Conservation (phyloP, 2,113 vertebrate genomes). For the Actenoides lindsayi region DNA sequence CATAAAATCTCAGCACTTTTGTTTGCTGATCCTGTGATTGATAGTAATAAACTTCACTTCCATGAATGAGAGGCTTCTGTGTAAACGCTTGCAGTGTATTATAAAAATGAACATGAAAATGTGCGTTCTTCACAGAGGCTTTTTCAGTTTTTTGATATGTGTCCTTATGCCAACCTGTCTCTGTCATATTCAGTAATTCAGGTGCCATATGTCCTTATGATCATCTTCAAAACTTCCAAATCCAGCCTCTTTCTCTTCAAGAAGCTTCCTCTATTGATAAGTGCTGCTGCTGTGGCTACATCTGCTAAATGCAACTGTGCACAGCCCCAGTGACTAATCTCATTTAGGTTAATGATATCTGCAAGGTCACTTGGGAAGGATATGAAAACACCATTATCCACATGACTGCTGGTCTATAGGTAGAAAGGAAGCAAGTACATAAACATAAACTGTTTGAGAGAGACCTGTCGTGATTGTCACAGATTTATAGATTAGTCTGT, state of each 20-base stretch:
- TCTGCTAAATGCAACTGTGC: constrained; percentile 19
- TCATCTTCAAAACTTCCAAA: constrained; percentile 41
- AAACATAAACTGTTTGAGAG: neutral
- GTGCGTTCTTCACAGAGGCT: constrained; percentile 15
- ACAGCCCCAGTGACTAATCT: constrained; percentile 24
- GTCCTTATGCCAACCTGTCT: constrained; percentile 45
- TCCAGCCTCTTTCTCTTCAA: neutral
- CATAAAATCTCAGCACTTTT: constrained; percentile 60
- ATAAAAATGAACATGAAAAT: constrained; percentile 41
- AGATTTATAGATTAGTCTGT: neutral
- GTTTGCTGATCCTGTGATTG: constrained; percentile 48
- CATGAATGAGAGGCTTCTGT: constrained; percentile 39
- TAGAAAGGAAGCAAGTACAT: neutral
- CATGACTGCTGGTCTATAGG: neutral
- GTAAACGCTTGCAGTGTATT: constrained; percentile 52
- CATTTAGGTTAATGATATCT: constrained; percentile 10
- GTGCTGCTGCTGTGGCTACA: constrained; percentile 48
- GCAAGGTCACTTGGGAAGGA: constrained; percentile 43
- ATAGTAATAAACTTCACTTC: constrained; percentile 47
- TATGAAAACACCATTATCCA: neutral
- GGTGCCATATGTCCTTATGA: constrained; percentile 53
- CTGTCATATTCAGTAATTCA: constrained; percentile 46
- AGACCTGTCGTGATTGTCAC: neutral
- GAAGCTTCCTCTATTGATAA: constrained; percentile 17
- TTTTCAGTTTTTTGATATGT: neutral